phyloP scores from a whole-genome alignment of 2,888 invertebrate species.

The Gari tellinella region DNA sequence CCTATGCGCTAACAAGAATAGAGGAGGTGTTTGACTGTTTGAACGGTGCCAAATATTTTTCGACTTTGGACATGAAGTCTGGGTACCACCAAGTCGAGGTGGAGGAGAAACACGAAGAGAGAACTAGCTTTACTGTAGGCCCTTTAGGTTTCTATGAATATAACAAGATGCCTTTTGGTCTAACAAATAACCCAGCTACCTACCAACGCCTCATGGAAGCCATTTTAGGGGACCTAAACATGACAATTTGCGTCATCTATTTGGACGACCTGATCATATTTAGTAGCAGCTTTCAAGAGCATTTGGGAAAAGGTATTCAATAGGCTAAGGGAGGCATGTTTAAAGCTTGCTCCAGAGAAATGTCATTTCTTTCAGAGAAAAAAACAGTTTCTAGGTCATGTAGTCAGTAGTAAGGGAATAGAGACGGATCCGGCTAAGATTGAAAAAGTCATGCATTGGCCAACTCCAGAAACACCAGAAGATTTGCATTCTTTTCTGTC shows the following conservation, averaged over 20 bases:
- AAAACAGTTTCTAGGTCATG: conserved; percentile 21
- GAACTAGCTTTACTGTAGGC: conserved; percentile 21
- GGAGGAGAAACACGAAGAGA: conserved; percentile 12
- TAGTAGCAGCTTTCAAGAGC: background rate
- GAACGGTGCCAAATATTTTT: no score
- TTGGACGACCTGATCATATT: background rate
- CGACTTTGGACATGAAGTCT: no score
- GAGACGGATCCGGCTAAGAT: no score
- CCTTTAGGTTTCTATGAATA: no score
- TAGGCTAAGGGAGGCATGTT: background rate
- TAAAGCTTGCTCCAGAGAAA: conserved; percentile 10
- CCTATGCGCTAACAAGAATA: no score
- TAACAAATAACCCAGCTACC: conserved; percentile 1
- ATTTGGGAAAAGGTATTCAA: no score
- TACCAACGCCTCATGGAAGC: conserved; percentile 7
- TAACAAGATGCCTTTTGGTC: no score
- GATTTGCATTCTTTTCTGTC: no score
- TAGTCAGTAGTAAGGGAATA: conserved; percentile 19
- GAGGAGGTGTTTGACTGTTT: no score
- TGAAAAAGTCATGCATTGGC: conserved; percentile 16
- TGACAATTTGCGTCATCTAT: no score
- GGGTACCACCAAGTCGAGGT: no score
- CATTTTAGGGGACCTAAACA: no score
- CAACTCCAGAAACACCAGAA: conserved; percentile 12
- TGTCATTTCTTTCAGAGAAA: conserved; percentile 17